Evolutionary conservation across 2,797 vertebrate species (phyloP), one percentile per base, ranked within the genome.

Genomic region (Cetoscarus ocellatus): DNA sequence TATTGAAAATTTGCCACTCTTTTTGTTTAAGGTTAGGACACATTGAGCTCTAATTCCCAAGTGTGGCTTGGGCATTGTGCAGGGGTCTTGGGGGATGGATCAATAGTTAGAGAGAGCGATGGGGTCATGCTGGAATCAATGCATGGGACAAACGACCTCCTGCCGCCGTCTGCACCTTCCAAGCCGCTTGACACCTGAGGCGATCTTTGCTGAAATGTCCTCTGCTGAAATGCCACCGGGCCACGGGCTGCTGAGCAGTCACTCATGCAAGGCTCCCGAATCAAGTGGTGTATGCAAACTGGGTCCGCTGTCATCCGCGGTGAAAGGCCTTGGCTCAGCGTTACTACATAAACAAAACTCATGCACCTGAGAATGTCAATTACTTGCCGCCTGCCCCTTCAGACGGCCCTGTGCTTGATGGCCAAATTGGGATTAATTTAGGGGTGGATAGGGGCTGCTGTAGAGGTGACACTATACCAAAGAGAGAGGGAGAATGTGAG

Each of bases 341-440:
- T 86, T 83, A 64, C 88, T 85, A 89, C 86, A 87, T 90, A 88
- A 93, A 90, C 91, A 90, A 90, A 92, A 92, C 80, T 63, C 88
- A 89, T 58, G 85, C 90, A 86, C 88, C 88, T 88, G 86, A 92
- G 91, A 93, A 93, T 91, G 91, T 90, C 91, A 92, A 92, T 92
- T 90, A 92, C 79, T 67, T 82, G 70, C 77, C 54, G 74, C 78
- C 64, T 76, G 77, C 86, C 83, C 88, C 85, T 74, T 80, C 58
- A 54, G 87, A 84, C 42, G 66, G 86, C 84, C 72, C 34, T 11
- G 66, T 50, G 74, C 86, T 84, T 81, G 86, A 91, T 89, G 85
- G 86, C 85, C 91, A 94, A 91, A 92, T 91, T 91, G 91, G 89
- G 91, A 91, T 92, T 94, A 86, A 94, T 93, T 91, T 88, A 64